phyloP scores from a whole-genome alignment of 2,797 vertebrate genomes.

The Nannoperca australis region DNA sequence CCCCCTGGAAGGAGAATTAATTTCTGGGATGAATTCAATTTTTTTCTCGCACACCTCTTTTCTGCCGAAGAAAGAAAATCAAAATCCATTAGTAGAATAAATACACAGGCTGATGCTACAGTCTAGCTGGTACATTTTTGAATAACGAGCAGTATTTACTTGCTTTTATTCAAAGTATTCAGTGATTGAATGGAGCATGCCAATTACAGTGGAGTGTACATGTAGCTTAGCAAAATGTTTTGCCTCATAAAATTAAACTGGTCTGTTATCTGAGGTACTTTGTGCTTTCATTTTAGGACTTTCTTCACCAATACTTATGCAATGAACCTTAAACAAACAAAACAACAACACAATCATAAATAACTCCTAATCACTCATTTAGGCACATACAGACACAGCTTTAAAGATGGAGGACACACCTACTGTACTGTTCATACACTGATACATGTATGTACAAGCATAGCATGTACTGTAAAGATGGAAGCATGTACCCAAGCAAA shows the following conservation, averaged over 20 bases:
- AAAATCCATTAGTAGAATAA: slow-evolving; percentile 44
- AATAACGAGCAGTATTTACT: slow-evolving; percentile 15
- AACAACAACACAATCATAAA: neutral
- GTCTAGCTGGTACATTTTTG: slow-evolving; percentile 16
- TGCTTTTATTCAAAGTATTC: neutral
- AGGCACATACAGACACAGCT: neutral
- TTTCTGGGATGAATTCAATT: slow-evolving; percentile 49
- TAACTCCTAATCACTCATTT: neutral
- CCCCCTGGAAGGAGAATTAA: slow-evolving; percentile 11
- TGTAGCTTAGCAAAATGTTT: neutral
- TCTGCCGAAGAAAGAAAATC: slow-evolving; percentile 59
- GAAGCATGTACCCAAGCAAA: slow-evolving; percentile 55
- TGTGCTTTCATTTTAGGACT: neutral
- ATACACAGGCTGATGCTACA: slow-evolving; percentile 27
- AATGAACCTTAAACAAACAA: too few species aligned
- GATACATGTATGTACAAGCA: neutral
- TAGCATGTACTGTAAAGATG: slow-evolving; percentile 2
- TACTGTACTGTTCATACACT: neutral
- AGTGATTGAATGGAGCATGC: neutral
- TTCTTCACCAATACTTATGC: neutral
- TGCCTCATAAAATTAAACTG: neutral
- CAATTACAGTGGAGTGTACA: neutral
- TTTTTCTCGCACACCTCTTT: slow-evolving; percentile 44
- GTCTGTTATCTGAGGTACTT: neutral
- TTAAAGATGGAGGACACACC: neutral